Evolutionary conservation across 2,888 invertebrate genomes (phyloP), one percentile per base, ranked within the genome.

Genomic region (Macrophya annulata): DNA sequence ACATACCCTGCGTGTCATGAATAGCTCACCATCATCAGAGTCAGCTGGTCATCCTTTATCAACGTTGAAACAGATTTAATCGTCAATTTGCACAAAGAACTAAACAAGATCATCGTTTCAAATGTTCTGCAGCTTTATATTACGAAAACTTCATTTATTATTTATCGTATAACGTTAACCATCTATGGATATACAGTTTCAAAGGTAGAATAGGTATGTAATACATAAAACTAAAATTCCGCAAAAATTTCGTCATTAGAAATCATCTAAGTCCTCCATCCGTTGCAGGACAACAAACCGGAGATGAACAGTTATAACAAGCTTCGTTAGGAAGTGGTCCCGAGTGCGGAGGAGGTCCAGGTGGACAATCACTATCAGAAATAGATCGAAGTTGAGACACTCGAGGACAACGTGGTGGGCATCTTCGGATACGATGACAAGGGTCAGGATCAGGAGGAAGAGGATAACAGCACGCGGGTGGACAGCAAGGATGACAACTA

Each of bases 381-480:
- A 37, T 25, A 10, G 31, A 17, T 37, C 48, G 4, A 1, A 9
- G 48, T 76, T 65, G 17, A 74, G 17, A 71, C 10, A 45, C 37
- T 59, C n/a, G 48, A 84, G 86, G 86, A 15, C 55, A 84, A 12
- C 48, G 17, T n/a, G 62, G 25, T 8, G 71, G 48, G 21, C 87
- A 87, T 81, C 51, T 45, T 31, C 81, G 86, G 12, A 77, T 84
- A 71, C 86, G 86, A 68, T 79, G 83, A 77, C 77, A 85, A 6
- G 87, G 87, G 68, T 87, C 86, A 43, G 83, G 84, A 59, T 76
- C 59, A 12, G 87, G 87, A 65, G 86, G 86, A 40, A 85, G 51
- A 43, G 87, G 87, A 84, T 87, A 87, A 71, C 84, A 86, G 31
- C 87, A 87, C 31, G 84, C 85, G 17, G 87, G 87, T 45, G 86